These are phyloP conservation scores for Heliconius hortense DNA, from an alignment of 2,888 invertebrate species.

Conservation along the genomic window DNA sequence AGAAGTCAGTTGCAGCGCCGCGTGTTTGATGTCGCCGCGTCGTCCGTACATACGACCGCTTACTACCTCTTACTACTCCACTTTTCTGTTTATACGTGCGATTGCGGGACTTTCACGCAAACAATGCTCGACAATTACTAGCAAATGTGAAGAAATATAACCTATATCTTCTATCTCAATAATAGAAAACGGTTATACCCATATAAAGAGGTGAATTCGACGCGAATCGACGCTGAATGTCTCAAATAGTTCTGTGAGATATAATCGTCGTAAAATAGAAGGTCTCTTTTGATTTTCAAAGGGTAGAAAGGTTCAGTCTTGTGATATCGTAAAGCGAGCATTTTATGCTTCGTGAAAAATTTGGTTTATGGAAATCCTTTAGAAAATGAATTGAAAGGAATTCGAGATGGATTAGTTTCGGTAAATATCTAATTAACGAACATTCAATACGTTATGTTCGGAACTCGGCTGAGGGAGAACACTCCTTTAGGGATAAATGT, in stretches of 20 bases:
- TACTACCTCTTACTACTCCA: neutral
- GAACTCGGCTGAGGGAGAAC: neutral
- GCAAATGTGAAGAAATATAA: slow-evolving; percentile 28
- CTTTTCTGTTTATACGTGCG: neutral
- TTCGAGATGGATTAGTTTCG: slow-evolving; percentile 20
- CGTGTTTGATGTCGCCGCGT: slow-evolving; percentile 2
- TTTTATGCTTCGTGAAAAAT: slow-evolving; percentile 25
- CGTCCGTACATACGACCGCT: neutral
- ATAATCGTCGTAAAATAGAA: slow-evolving; percentile 32
- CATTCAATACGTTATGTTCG: neutral
- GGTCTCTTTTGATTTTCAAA: slow-evolving; percentile 30
- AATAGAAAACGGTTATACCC: slow-evolving; percentile 26
- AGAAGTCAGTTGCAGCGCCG: neutral
- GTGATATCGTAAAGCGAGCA: slow-evolving; percentile 29
- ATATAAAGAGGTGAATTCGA: slow-evolving; percentile 28
- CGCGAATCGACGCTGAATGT: slow-evolving; percentile 23
- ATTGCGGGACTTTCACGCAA: slow-evolving; percentile 20
- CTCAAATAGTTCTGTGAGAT: slow-evolving; percentile 25
- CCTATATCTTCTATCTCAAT: slow-evolving; percentile 18
- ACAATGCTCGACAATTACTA: slow-evolving; percentile 17
- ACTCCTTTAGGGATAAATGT: no score
- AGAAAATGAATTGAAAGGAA: slow-evolving; percentile 26
- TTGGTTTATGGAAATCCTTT: slow-evolving; percentile 13
- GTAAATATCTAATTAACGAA: slow-evolving; percentile 17
- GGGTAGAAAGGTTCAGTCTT: slow-evolving; percentile 30